A percentile compares a stretch with the other conserved stretches of the same genome.
These are phyloP conservation scores for Rhagoletis zephyria DNA, from an alignment of 1,140 invertebrate genomes.

Conservation along the genomic window DNA sequence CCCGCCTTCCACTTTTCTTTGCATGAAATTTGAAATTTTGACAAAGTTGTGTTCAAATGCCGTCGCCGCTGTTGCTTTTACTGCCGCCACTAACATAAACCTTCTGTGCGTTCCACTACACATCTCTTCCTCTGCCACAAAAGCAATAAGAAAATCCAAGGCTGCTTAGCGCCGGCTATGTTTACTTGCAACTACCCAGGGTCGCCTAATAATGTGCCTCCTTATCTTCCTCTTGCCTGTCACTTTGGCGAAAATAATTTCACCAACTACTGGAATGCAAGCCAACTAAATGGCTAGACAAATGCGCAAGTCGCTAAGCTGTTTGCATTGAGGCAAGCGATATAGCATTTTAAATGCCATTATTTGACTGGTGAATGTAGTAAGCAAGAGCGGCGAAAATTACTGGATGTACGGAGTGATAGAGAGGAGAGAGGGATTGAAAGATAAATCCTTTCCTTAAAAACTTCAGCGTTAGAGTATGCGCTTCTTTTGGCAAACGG, in stretches of 20 bases:
- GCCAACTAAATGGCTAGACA: background rate
- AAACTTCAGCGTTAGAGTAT: background rate
- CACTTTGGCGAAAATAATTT: background rate
- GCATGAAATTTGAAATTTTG: background rate
- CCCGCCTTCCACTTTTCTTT: background rate
- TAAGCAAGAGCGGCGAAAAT: no score
- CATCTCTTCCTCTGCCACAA: background rate
- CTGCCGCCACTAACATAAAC: background rate
- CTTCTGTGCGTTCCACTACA: background rate
- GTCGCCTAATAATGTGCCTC: background rate
- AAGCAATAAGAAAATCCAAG: background rate
- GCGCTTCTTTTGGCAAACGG: background rate
- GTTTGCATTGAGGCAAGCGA: background rate
- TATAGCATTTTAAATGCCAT: background rate
- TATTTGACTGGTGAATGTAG: no score
- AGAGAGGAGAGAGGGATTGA: background rate
- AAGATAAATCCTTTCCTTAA: background rate
- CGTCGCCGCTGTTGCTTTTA: no score
- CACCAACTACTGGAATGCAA: background rate
- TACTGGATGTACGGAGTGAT: background rate
- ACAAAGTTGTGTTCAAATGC: background rate
- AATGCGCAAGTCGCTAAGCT: conserved; percentile 13
- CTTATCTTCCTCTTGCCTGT: background rate
- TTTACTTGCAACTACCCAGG: background rate
- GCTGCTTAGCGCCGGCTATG: background rate